Evolutionary conservation across 2,888 invertebrate genomes (phyloP), one percentile per base, ranked within the genome.

Genomic region (Tachystola acroxantha): DNA sequence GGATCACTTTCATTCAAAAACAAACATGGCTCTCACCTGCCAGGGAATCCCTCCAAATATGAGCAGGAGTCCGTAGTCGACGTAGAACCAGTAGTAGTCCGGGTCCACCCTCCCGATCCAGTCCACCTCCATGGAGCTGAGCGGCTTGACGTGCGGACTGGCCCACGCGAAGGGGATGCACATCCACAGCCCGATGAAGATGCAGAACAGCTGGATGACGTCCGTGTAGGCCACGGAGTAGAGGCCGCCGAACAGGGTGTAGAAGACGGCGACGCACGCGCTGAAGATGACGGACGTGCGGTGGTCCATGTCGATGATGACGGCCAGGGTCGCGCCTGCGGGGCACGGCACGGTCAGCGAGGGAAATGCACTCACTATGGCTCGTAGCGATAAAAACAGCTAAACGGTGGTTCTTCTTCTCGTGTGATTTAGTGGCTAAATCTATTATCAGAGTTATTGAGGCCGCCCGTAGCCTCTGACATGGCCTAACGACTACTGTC

Each of bases 181-280:
- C 91, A 99, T 92, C 98, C 98, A 98, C 75, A 99, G 88, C 19
- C 99, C 99, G 60, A 98, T 91, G 82, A 99, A 98, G 69, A 99
- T 98, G 86, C 98, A 98, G 88, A 97, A 96, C 31, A 99, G 90
- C 81, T 99, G 98, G 58, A 99, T 96, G 59, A 99, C 98, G 76
- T 99, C 98, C 0, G 99, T 99, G 76, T 99, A 99, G 1, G 99
- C 99, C 42, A 99, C 99, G 36, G 98, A 94, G 87, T 99, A 99
- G 29, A 99, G 91, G 0, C 99, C 99, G 1, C 99, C 98, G 75
- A 98, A 97, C 35, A 99, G 91, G 1, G 99, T 99, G 89, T 99
- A 99, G 86, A 97, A 94, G 30, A 98, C 95, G 10, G 99, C 98
- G 54, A 99, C 97, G 74, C 94, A 95, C 2, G 99, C 95, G 58